These are phyloP conservation scores for Nothobranchius kuhntae DNA, from an alignment of 2,113 vertebrate species.

Conservation along the genomic window DNA sequence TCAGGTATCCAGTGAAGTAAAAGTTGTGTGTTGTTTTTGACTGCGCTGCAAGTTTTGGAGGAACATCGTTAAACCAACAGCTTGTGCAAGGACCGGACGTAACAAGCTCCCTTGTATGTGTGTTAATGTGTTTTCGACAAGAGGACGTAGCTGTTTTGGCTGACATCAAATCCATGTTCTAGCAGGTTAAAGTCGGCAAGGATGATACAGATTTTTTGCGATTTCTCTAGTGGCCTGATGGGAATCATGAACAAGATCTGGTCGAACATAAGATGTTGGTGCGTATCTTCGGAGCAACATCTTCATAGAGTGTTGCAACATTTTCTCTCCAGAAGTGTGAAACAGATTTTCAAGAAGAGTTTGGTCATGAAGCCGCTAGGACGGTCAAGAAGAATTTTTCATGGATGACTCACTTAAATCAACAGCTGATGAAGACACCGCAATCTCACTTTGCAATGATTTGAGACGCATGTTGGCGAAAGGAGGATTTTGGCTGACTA, in stretches of 20 bases:
- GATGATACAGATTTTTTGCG: not conserved
- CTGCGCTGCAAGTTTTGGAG: not conserved
- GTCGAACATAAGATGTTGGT: not conserved
- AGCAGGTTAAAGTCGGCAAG: not conserved
- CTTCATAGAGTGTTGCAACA: not conserved
- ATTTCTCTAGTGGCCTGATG: not conserved
- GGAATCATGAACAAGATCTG: not conserved
- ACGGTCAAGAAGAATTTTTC: not conserved
- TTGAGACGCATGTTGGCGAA: not conserved
- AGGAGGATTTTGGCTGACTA: not conserved
- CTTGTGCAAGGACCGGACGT: not conserved
- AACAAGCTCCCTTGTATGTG: not conserved
- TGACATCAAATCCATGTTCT: not conserved
- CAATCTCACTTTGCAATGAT: not conserved
- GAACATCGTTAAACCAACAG: not conserved
- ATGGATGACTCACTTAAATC: not conserved
- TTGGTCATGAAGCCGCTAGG: not conserved
- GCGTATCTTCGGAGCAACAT: not conserved
- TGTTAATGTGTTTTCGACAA: not conserved
- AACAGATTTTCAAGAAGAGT: not conserved
- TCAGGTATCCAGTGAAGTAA: too few relatives aligned
- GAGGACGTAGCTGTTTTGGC: not conserved
- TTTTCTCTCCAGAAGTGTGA: not conserved
- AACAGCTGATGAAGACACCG: not conserved
- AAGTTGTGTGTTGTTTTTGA: not conserved